Evolutionary conservation across 2,797 vertebrate genomes (phyloP).

Genomic region (Dromococcyx pavoninus): DNA sequence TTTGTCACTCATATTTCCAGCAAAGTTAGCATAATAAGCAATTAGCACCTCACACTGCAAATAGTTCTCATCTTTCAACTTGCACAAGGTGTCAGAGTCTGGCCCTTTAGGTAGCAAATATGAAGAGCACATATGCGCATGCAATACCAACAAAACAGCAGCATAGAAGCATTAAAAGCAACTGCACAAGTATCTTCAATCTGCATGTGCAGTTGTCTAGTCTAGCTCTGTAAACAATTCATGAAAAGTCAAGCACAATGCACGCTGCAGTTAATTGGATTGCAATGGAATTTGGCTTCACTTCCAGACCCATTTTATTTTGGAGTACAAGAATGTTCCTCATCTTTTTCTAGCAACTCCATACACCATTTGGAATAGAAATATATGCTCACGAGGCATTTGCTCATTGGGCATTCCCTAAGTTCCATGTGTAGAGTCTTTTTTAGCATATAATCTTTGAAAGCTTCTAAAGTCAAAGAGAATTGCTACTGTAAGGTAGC

Average conservation of each 20-base stretch:
- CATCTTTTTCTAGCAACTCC: not conserved
- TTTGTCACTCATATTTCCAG: conserved; percentile 42
- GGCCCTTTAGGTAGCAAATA: not conserved
- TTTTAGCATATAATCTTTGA: not conserved
- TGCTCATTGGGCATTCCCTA: not conserved
- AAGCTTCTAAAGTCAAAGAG: conserved; percentile 11
- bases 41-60: conserved; percentile 48
- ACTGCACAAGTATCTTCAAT: not conserved
- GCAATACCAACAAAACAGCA: not conserved
- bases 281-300: not conserved
- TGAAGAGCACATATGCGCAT: not conserved
- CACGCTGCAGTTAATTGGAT: fast-evolving
- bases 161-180: not conserved
- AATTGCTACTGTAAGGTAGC: not conserved
- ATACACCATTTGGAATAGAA: not conserved
- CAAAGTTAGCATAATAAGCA: conserved; percentile 53
- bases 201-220: not conserved
- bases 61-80: conserved; percentile 14
- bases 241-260: not conserved
- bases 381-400: not conserved
- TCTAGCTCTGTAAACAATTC: not conserved
- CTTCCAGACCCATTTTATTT: fast-evolving
- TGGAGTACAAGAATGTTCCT: not conserved
- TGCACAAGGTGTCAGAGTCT: not conserved
- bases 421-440: not conserved